A percentile compares a stretch with the other conserved stretches of the same genome.
Evolutionary conservation across 2,113 vertebrate species (phyloP).

Genomic region (Catharus minimus): DNA sequence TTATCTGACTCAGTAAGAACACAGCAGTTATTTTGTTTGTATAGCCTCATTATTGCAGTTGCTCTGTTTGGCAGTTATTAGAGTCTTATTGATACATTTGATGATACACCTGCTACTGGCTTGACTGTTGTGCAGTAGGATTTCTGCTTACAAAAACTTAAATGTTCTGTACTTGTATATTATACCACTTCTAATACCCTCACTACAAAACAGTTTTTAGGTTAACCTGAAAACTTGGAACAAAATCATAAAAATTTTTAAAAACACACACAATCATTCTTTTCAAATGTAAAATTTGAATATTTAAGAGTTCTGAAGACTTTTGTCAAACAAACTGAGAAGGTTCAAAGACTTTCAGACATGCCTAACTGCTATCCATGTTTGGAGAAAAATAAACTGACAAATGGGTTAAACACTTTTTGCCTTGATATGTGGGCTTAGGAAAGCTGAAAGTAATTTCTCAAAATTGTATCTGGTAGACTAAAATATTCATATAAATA

Average conservation of each 20-base stretch:
- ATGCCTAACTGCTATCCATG: neutral
- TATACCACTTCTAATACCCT: neutral
- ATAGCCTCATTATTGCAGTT: slow-evolving; percentile 53
- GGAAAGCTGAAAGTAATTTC: neutral
- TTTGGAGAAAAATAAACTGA: neutral
- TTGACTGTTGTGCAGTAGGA: slow-evolving; percentile 2
- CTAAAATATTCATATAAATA: neutral
- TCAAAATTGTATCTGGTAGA: neutral
- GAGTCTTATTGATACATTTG: slow-evolving; percentile 45
- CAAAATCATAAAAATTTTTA: neutral
- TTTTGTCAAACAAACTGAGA: neutral
- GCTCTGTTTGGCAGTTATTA: slow-evolving; percentile 39
- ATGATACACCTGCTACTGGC: slow-evolving; percentile 30
- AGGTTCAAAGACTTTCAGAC: neutral
- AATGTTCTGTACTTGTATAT: slow-evolving; percentile 22
- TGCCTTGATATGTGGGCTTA: neutral
- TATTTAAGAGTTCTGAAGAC: neutral
- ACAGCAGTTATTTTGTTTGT: slow-evolving; percentile 27
- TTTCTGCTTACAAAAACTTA: slow-evolving; percentile 31
- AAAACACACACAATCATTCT: neutral
- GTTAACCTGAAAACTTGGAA: neutral
- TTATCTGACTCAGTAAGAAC: neutral
- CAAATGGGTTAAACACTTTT: neutral
- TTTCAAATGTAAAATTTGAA: neutral
- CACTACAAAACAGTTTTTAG: neutral